A percentile compares a stretch with the other conserved stretches of the same genome.
These are phyloP conservation scores for Anguilla pacifica DNA, from an alignment of 2,797 vertebrate species.

Conservation along the genomic window DNA sequence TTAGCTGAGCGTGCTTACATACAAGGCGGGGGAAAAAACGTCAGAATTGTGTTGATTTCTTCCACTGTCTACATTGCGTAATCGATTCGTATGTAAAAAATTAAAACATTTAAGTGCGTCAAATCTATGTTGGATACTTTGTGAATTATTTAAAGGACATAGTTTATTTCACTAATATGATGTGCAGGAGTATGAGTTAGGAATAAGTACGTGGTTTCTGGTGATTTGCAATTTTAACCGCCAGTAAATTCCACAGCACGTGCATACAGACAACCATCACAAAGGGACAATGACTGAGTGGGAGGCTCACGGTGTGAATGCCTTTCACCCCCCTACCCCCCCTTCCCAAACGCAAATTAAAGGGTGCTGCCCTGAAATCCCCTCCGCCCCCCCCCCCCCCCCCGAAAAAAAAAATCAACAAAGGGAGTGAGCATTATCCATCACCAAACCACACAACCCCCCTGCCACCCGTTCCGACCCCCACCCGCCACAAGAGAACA, in stretches of 20 bases:
- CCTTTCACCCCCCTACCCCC: constrained; percentile 18
- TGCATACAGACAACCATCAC: constrained; percentile 30
- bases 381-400: constrained; percentile 37
- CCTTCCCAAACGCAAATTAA: constrained; percentile 22
- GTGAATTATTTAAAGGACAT: neutral
- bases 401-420: constrained; percentile 47
- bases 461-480: constrained; percentile 14
- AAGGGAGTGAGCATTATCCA: constrained; percentile 67
- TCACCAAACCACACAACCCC: constrained; percentile 56
- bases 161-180: neutral
- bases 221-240: neutral
- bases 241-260: constrained; percentile 20
- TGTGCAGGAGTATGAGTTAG: neutral
- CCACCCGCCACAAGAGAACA: neutral
- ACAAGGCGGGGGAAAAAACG: neutral
- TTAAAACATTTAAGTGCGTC: neutral
- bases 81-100: neutral
- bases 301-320: constrained; percentile 34
- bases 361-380: constrained; percentile 41
- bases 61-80: neutral
- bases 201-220: neutral
- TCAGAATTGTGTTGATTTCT: no score
- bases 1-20: neutral
- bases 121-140: neutral
- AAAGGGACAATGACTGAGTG: constrained; percentile 35